These are phyloP conservation scores for Oreochromis aureus DNA, from an alignment of 2,113 vertebrate genomes.

Conservation along the genomic window DNA sequence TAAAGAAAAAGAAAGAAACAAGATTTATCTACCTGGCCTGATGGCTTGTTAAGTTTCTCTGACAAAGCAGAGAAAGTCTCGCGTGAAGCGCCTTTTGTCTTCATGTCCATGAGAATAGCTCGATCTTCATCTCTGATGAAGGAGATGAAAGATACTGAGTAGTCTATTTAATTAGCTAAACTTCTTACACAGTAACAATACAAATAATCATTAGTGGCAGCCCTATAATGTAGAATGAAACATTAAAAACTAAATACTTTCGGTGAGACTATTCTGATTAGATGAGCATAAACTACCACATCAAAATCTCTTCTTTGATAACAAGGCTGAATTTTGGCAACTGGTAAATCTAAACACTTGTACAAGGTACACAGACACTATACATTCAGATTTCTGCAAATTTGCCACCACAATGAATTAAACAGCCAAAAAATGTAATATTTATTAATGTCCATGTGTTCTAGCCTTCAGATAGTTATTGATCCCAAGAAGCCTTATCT, in stretches of 20 bases:
- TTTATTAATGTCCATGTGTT: background rate
- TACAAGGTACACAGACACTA: background rate
- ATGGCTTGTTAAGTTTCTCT: slow-evolving; percentile 81
- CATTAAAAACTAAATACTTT: background rate
- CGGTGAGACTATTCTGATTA: background rate
- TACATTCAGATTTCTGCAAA: background rate
- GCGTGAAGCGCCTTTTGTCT: slow-evolving; percentile 82
- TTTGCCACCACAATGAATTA: background rate
- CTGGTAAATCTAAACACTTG: background rate
- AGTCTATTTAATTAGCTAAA: background rate
- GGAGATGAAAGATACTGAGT: background rate
- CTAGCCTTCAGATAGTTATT: background rate
- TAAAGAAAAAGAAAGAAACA: background rate
- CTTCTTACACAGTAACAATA: background rate
- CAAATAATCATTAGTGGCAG: background rate
- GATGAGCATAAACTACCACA: background rate
- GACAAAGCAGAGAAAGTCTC: slow-evolving; percentile 85
- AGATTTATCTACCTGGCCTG: slow-evolving; percentile 75
- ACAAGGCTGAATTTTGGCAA: background rate
- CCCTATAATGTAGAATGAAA: background rate
- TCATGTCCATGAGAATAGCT: slow-evolving; percentile 84
- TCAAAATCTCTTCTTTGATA: background rate
- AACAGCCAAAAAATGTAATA: background rate
- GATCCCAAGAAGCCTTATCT: background rate
- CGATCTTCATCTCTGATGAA: slow-evolving; percentile 87